These are phyloP conservation scores for Tilapia sparmanii DNA, from an alignment of 2,113 vertebrate species.

Conservation along the genomic window DNA sequence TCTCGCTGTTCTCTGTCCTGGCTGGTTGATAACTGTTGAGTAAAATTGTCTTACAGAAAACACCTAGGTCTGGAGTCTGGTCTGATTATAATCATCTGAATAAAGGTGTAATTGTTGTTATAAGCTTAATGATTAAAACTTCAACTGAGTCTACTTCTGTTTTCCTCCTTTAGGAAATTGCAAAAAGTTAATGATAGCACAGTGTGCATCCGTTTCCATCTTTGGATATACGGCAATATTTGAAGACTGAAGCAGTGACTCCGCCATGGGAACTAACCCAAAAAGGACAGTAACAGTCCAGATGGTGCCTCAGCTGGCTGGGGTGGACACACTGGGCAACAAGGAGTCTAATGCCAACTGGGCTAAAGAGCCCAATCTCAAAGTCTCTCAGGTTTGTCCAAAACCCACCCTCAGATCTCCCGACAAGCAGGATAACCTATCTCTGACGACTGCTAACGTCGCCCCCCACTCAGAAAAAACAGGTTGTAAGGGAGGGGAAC, in stretches of 20 bases:
- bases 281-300: conserved; percentile 80
- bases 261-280: conserved; percentile 85
- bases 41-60: neutral
- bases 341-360: conserved; percentile 66
- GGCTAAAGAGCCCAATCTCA: conserved; percentile 55
- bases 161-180: conserved; percentile 35
- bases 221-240: conserved; percentile 48
- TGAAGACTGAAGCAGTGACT: conserved; percentile 58
- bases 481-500: neutral
- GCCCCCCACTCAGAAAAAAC: neutral
- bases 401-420: neutral
- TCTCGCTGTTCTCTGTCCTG: neutral
- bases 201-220: conserved; percentile 5
- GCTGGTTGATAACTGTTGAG: neutral
- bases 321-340: conserved; percentile 65
- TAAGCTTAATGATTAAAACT: neutral
- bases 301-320: conserved; percentile 69
- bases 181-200: neutral
- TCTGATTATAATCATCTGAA: neutral
- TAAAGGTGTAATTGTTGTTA: neutral
- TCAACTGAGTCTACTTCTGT: conserved; percentile 11
- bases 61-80: neutral
- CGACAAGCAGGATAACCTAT: conserved; percentile 15
- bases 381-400: conserved; percentile 60
- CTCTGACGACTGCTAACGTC: neutral